These are phyloP conservation scores for Oryctes rhinoceros DNA, from an alignment of 1,140 invertebrate species.

Conservation along the genomic window DNA sequence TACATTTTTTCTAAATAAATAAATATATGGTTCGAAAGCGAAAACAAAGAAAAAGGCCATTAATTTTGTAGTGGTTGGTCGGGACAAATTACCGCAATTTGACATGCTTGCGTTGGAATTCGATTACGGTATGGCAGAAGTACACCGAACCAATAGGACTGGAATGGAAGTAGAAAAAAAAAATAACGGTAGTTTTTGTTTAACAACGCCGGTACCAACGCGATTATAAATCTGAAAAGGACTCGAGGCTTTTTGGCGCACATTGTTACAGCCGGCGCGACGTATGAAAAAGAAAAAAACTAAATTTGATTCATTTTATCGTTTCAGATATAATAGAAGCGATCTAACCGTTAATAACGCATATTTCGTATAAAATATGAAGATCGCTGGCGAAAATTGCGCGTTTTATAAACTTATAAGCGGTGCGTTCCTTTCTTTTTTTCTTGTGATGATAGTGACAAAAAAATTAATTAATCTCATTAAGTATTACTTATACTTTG, in stretches of 20 bases:
- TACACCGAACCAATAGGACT: not conserved
- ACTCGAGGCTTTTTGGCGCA: not conserved
- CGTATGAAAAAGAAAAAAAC: not conserved
- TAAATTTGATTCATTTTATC: conserved; percentile 11
- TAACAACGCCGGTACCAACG: not conserved
- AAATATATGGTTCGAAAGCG: conserved; percentile 7
- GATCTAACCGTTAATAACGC: not conserved
- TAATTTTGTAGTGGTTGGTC: not conserved
- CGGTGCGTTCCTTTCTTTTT: too few species aligned
- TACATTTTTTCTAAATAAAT: conserved; percentile 3
- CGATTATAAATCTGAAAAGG: conserved; percentile 15
- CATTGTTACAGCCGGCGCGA: not conserved
- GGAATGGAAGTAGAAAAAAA: conserved; percentile 6
- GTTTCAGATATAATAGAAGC: conserved; percentile 1
- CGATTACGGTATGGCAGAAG: not conserved
- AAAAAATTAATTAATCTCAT: too few species aligned
- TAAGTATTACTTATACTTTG: too few species aligned
- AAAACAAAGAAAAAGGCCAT: not conserved
- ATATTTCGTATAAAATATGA: not conserved
- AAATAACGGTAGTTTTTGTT: conserved; percentile 1
- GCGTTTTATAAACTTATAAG: too few species aligned
- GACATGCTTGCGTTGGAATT: conserved; percentile 13
- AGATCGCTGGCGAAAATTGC: too few species aligned
- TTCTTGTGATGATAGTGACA: too few species aligned
- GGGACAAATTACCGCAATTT: conserved; percentile 8